Conservation (phyloP, 2,888 invertebrate species). For the Monopis laevigella region DNA sequence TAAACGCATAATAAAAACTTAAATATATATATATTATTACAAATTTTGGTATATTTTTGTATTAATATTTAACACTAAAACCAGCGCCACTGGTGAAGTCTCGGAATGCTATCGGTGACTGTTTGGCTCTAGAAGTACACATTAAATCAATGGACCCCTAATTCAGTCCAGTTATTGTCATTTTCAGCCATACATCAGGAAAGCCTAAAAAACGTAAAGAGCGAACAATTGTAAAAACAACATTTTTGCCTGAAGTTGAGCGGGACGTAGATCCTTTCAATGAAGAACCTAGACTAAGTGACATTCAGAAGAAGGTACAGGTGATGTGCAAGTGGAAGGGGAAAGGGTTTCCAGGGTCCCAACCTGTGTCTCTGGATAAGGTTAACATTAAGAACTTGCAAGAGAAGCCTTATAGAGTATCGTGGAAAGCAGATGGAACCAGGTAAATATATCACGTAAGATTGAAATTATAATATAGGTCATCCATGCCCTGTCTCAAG, state of each 20-base stretch:
- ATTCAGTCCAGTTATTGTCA: too few relatives aligned
- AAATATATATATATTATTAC: too few relatives aligned
- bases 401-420: slow-evolving; percentile 90
- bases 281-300: slow-evolving; percentile 65
- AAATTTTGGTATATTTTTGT: too few relatives aligned
- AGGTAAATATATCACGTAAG: too few relatives aligned
- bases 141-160: too few relatives aligned
- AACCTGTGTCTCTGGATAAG: slow-evolving; percentile 96
- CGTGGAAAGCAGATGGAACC: slow-evolving; percentile 99
- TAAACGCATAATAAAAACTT: too few relatives aligned
- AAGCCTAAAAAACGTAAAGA: background rate
- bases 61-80: too few relatives aligned
- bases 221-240: slow-evolving; percentile 65
- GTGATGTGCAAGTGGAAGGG: slow-evolving; percentile 82
- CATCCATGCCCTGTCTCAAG: too few relatives aligned
- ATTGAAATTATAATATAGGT: too few relatives aligned
- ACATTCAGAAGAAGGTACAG: slow-evolving; percentile 79
- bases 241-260: slow-evolving; percentile 88
- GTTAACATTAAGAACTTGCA: slow-evolving; percentile 79
- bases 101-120: too few relatives aligned
- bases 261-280: slow-evolving; percentile 76
- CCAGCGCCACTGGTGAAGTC: too few relatives aligned
- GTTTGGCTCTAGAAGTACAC: too few relatives aligned
- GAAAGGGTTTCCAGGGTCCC: slow-evolving; percentile 93
- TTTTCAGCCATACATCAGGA: slow-evolving; percentile 2